These are phyloP conservation scores for Spongilla lacustris DNA, from an alignment of 37 sponge, comb jelly and placozoan species.

Conservation along the genomic window DNA sequence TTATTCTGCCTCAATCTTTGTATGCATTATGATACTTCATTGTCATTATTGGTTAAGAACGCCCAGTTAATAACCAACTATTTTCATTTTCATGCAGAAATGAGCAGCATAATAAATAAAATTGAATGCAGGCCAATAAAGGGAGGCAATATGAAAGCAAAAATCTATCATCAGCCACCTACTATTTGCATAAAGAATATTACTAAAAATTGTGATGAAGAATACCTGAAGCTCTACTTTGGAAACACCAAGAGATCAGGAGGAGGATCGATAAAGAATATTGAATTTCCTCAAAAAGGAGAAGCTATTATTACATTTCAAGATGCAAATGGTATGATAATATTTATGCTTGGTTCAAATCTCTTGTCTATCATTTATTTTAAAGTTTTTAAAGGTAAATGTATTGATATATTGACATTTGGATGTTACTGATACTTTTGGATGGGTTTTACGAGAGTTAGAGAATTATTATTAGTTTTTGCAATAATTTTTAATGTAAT, in stretches of 20 bases:
- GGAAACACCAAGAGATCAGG: constrained; percentile 37
- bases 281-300: constrained; percentile 26
- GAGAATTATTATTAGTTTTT: too few species aligned
- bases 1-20: too few species aligned
- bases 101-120: not conserved
- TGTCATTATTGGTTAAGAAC: too few species aligned
- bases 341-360: not conserved
- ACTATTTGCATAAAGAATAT: constrained; percentile 17
- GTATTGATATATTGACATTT: too few species aligned
- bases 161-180: not conserved
- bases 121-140: not conserved
- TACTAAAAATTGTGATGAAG: constrained; percentile 23
- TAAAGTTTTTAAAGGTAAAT: too few species aligned
- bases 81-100: not conserved
- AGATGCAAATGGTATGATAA: constrained; percentile 34
- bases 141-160: constrained; percentile 3
- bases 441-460: too few species aligned
- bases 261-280: constrained; percentile 6
- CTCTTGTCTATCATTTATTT: too few species aligned
- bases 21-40: too few species aligned
- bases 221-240: constrained; percentile 44
- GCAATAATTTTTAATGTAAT: too few species aligned
- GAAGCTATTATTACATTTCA: constrained; percentile 47
- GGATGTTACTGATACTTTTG: too few species aligned
- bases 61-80: too few species aligned